Conservation (phyloP, 2,888 invertebrate genomes). For the Dorcus parallelipipedus region DNA sequence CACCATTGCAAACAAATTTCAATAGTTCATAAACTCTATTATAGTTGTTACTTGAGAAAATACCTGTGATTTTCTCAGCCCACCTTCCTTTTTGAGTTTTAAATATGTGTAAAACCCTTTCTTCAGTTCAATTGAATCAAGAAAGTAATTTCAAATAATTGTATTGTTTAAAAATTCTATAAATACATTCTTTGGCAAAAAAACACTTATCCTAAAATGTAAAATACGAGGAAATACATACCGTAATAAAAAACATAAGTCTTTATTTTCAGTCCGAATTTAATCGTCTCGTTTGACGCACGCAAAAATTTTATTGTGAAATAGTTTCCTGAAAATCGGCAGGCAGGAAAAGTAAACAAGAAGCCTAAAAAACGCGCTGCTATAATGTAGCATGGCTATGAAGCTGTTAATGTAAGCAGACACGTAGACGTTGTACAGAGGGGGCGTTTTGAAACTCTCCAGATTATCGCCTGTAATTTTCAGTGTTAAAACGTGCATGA, state of each 20-base stretch:
- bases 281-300: constrained; percentile 1
- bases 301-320: constrained; percentile 3
- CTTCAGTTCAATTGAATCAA: too few species aligned
- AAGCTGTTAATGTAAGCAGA: constrained; percentile 10
- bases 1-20: constrained; percentile 46
- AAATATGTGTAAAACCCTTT: too few species aligned
- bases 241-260: too few species aligned
- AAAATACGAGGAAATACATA: too few species aligned
- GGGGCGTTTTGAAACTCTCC: constrained; percentile 38
- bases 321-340: constrained; percentile 9
- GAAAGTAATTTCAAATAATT: too few species aligned
- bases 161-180: too few species aligned
- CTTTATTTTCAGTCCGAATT: not conserved
- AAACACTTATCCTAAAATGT: too few species aligned
- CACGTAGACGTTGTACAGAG: constrained; percentile 33
- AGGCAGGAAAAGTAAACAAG: constrained; percentile 7
- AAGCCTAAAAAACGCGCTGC: constrained; percentile 19
- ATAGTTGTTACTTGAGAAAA: too few species aligned
- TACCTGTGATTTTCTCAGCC: too few species aligned
- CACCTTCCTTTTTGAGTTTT: too few species aligned
- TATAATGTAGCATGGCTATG: constrained; percentile 23
- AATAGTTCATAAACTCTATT: not conserved
- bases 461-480: constrained; percentile 22
- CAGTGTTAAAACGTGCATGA: constrained; percentile 31
- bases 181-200: too few species aligned